Conservation (phyloP, 2,113 vertebrate genomes). For the Syngnathus typhle region DNA sequence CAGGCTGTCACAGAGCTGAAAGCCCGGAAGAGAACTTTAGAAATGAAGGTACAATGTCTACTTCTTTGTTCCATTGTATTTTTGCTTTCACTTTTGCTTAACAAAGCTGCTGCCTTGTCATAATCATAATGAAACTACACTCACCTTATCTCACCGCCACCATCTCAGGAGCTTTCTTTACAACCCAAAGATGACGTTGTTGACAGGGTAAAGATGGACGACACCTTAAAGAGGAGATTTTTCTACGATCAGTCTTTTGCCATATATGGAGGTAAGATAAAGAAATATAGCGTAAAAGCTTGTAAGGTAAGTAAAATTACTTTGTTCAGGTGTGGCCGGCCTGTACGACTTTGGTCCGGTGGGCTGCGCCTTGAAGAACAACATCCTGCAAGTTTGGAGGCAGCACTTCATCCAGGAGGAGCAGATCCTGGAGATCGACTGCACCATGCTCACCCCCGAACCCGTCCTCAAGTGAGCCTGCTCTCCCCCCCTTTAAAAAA, state of each 20-base stretch:
- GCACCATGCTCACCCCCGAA: slow-evolving; percentile 96
- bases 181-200: slow-evolving; percentile 87
- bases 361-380: slow-evolving; percentile 96
- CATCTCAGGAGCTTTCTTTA: slow-evolving; percentile 80
- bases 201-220: slow-evolving; percentile 90
- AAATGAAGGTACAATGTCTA: slow-evolving; percentile 77
- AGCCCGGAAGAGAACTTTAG: slow-evolving; percentile 80
- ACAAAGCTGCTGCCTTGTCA: not conserved
- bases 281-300: not conserved
- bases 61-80: not conserved
- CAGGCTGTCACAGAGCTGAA: slow-evolving; percentile 87
- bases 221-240: slow-evolving; percentile 89
- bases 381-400: slow-evolving; percentile 92
- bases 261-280: slow-evolving; percentile 84
- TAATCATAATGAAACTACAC: not conserved
- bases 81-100: not conserved
- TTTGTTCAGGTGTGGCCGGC: slow-evolving; percentile 85
- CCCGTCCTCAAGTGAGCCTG: slow-evolving; percentile 84
- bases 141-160: too few species aligned
- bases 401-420: slow-evolving; percentile 99
- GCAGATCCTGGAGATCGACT: slow-evolving; percentile 97
- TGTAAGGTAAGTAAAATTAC: too few species aligned
- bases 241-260: slow-evolving; percentile 94
- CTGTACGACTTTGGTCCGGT: slow-evolving; percentile 96
- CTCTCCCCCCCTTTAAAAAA: not conserved